These are phyloP conservation scores for Himantopus leucocephalus DNA, from an alignment of 2,113 vertebrate species.

Conservation along the genomic window DNA sequence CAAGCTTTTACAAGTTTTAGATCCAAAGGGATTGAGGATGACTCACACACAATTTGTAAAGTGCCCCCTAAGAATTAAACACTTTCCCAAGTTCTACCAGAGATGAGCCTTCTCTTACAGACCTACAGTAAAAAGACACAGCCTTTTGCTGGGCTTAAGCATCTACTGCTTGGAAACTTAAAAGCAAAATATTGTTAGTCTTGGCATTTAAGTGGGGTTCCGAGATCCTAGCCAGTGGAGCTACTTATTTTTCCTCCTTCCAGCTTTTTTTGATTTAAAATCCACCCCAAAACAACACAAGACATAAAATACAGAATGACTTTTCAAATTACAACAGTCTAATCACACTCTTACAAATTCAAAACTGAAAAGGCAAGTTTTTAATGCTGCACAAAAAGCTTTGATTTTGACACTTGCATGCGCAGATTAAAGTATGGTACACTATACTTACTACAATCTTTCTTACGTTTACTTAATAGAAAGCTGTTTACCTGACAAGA, in stretches of 20 bases:
- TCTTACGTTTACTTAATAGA: not conserved
- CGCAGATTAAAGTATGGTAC: not conserved
- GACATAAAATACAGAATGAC: not conserved
- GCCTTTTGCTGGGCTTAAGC: not conserved
- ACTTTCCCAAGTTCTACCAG: not conserved
- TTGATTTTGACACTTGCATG: not conserved
- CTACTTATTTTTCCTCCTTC: not conserved
- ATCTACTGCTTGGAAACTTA: not conserved
- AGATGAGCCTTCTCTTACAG: not conserved
- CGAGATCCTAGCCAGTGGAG: not conserved
- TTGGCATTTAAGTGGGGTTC: not conserved
- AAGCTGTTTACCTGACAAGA: not conserved
- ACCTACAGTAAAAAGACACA: not conserved
- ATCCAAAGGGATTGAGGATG: not conserved
- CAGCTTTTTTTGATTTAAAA: not conserved
- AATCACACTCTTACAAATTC: not conserved
- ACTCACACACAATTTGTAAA: not conserved
- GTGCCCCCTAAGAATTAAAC: not conserved
- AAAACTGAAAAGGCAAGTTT: not conserved
- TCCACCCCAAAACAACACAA: not conserved
- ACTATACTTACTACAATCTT: not conserved
- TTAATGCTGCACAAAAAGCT: not conserved
- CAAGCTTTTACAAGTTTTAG: not conserved
- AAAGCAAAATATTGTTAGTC: not conserved
- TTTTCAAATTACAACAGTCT: not conserved